Conservation (phyloP, 1,140 invertebrate species). For the Drosophila prosaltans region DNA sequence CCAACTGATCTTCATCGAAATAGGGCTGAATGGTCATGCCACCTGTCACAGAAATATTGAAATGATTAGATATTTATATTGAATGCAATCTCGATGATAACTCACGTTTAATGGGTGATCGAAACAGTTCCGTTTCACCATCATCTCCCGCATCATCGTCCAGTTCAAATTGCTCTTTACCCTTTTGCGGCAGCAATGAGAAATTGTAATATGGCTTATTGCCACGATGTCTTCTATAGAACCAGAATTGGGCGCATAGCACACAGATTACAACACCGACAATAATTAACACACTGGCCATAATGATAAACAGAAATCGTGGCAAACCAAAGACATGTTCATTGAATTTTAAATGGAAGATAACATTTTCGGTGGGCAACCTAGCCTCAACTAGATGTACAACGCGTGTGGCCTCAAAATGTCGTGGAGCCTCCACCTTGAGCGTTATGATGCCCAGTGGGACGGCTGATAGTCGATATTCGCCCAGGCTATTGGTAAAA, state of each 20-base stretch:
- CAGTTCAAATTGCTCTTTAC: constrained; percentile 75
- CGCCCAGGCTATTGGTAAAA: constrained; percentile 84
- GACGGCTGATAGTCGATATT: constrained; percentile 85
- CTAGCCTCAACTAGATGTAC: constrained; percentile 83
- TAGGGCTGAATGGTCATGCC: constrained; percentile 83
- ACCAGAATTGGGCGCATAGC: constrained; percentile 74
- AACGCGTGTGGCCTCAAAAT: constrained; percentile 84
- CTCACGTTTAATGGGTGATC: constrained; percentile 85
- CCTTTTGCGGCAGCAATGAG: constrained; percentile 82
- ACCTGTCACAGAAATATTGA: constrained; percentile 34
- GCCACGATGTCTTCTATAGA: constrained; percentile 69
- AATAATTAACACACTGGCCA: constrained; percentile 85
- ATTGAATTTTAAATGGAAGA: constrained; percentile 88
- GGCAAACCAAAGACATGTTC: constrained; percentile 89
- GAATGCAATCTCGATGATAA: neutral
- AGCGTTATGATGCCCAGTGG: constrained; percentile 85
- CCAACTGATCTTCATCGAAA: constrained; percentile 83
- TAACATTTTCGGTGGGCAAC: constrained; percentile 84
- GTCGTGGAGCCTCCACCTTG: constrained; percentile 85
- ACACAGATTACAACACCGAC: constrained; percentile 66
- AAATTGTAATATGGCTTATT: constrained; percentile 82
- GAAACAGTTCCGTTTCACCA: constrained; percentile 87
- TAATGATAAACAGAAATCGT: constrained; percentile 88
- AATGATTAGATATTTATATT: constrained; percentile 3
- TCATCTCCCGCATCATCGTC: constrained; percentile 84